Evolutionary conservation across 2,113 vertebrate genomes (phyloP).

Genomic region (Loxodonta africana): DNA sequence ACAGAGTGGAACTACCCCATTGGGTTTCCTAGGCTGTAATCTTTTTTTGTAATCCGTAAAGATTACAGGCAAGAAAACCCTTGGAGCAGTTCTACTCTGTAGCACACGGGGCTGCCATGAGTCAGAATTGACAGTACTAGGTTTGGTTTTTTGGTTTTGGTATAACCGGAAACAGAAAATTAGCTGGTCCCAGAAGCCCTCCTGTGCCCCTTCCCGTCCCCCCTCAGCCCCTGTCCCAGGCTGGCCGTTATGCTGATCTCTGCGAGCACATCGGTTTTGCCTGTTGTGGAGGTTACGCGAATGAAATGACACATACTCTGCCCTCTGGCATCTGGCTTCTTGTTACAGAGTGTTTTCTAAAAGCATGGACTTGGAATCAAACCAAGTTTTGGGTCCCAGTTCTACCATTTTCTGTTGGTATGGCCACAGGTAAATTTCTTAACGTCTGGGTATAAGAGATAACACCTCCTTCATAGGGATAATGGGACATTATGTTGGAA

Average conservation of each 20-base stretch:
- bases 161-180: neutral
- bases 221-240: neutral
- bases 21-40: neutral
- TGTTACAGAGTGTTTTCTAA: neutral
- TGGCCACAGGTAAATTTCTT: neutral
- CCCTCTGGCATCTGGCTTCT: neutral
- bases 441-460: fast-evolving
- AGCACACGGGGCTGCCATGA: too few species aligned
- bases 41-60: too few species aligned
- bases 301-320: fast-evolving
- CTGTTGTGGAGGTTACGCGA: fast-evolving
- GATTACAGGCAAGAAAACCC: too few species aligned
- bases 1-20: neutral
- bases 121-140: neutral
- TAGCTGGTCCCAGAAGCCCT: fast-evolving
- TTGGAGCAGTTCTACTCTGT: too few species aligned
- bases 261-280: fast-evolving
- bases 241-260: neutral
- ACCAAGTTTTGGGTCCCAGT: neutral
- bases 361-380: neutral
- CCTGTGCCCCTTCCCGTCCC: neutral
- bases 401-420: fast-evolving
- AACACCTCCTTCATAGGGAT: fast-evolving
- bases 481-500: fast-evolving
- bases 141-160: neutral